A percentile compares a stretch with the other conserved stretches of the same genome.
Evolutionary conservation across 1,140 invertebrate species (phyloP).

Genomic region (Calephelis nemesis): DNA sequence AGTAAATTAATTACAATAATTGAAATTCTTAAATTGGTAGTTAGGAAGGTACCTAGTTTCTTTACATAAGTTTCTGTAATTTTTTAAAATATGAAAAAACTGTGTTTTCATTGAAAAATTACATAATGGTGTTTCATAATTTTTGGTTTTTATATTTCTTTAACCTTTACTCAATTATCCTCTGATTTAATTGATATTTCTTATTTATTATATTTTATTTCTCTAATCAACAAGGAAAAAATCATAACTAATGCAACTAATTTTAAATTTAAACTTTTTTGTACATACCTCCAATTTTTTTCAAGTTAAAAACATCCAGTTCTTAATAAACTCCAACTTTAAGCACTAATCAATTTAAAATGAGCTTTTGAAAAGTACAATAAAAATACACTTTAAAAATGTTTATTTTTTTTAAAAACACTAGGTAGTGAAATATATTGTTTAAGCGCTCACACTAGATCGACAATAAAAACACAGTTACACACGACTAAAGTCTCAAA

Average conservation of each 20-base stretch:
- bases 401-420: conserved; percentile 45
- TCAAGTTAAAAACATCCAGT: conserved; percentile 44
- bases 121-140: too few species aligned
- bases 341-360: conserved; percentile 34
- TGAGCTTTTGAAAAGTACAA: conserved; percentile 40
- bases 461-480: conserved; percentile 52
- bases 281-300: conserved; percentile 48
- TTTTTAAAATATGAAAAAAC: too few species aligned
- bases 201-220: too few species aligned
- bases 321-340: conserved; percentile 25
- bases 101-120: too few species aligned
- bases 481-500: background rate
- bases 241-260: background rate
- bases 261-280: conserved; percentile 5
- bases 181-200: too few species aligned
- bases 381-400: conserved; percentile 54
- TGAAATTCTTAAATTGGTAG: too few species aligned
- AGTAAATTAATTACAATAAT: too few species aligned
- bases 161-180: too few species aligned
- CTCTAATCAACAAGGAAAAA: too few species aligned
- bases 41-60: too few species aligned
- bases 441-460: conserved; percentile 43
- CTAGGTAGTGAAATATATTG: conserved; percentile 59
- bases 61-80: too few species aligned
- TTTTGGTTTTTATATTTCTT: too few species aligned